A percentile compares a stretch with the other conserved stretches of the same genome.
phyloP scores from a whole-genome alignment of 64 coral and sea anemone species.

The Stylophora pistillata region DNA sequence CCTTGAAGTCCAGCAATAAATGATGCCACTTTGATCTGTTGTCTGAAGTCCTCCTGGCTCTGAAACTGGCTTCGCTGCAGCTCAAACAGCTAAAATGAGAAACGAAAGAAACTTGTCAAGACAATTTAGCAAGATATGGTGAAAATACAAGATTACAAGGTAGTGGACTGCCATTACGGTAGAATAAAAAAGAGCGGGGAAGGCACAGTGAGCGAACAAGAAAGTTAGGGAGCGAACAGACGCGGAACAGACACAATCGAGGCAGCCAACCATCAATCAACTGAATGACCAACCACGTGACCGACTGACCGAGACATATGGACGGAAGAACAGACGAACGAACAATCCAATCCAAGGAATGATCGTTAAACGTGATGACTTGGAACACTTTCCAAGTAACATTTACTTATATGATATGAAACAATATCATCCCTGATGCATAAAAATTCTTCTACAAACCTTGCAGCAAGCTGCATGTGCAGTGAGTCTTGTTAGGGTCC shows the following conservation, averaged over 20 bases:
- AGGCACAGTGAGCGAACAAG: neutral
- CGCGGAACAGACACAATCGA: neutral
- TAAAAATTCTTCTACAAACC: slow-evolving; percentile 25
- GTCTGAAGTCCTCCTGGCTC: slow-evolving; percentile 68
- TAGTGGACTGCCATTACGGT: neutral
- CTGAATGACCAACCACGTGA: too few relatives aligned
- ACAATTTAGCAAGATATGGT: neutral
- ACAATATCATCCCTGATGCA: too few relatives aligned
- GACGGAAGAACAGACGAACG: too few relatives aligned
- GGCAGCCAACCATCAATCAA: too few relatives aligned
- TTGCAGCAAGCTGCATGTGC: slow-evolving; percentile 77
- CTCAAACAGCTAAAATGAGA: slow-evolving; percentile 66
- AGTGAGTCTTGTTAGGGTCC: slow-evolving; percentile 68
- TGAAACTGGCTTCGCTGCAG: slow-evolving; percentile 49
- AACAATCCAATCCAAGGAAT: neutral
- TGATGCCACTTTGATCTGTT: slow-evolving; percentile 87
- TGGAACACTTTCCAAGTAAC: too few relatives aligned
- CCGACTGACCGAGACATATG: too few relatives aligned
- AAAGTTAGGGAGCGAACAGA: neutral
- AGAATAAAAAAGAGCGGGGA: neutral
- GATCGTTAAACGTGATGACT: neutral
- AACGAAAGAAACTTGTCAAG: neutral
- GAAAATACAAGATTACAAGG: neutral
- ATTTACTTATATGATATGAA: too few relatives aligned
- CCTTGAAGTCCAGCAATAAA: slow-evolving; percentile 86